A percentile compares a stretch with the other conserved stretches of the same genome.
phyloP scores from a whole-genome alignment of 2,888 invertebrate species.

The Drosophila tanythrix region DNA sequence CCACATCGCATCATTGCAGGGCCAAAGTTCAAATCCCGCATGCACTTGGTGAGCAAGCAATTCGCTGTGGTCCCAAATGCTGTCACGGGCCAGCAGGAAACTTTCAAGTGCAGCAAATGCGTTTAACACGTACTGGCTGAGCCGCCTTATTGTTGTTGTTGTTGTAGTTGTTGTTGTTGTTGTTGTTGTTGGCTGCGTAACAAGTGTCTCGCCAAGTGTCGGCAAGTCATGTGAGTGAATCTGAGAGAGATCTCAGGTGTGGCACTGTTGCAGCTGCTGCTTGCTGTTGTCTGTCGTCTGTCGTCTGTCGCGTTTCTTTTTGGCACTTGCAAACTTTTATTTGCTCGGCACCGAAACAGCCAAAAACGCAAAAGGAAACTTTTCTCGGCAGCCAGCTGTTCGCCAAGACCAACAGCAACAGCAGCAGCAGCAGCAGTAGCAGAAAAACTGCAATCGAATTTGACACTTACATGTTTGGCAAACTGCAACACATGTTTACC shows the following conservation, averaged over 20 bases:
- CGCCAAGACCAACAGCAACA: background rate
- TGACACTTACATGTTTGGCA: slow-evolving; percentile 48
- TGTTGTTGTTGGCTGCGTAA: slow-evolving; percentile 46
- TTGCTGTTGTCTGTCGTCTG: slow-evolving; percentile 20
- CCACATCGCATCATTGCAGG: slow-evolving; percentile 20
- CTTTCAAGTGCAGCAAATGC: slow-evolving; percentile 67
- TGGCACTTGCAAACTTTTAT: slow-evolving; percentile 62
- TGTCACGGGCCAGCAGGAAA: slow-evolving; percentile 33
- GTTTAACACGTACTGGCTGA: slow-evolving; percentile 58
- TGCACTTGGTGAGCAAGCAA: slow-evolving; percentile 44
- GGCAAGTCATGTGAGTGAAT: slow-evolving; percentile 40
- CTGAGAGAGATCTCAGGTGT: slow-evolving; percentile 17
- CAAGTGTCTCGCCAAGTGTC: slow-evolving; percentile 60
- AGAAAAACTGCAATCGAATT: slow-evolving; percentile 47
- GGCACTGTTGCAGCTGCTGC: slow-evolving; percentile 26
- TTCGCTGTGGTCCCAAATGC: slow-evolving; percentile 7
- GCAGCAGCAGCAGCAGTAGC: background rate
- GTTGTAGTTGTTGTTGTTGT: background rate
- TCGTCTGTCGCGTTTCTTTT: slow-evolving; percentile 11
- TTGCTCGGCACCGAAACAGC: slow-evolving; percentile 40
- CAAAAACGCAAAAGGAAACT: slow-evolving; percentile 47
- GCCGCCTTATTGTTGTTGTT: background rate
- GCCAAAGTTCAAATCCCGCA: slow-evolving; percentile 61
- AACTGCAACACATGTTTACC: slow-evolving; percentile 47
- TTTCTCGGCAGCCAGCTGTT: slow-evolving; percentile 28